Evolutionary conservation across 2,797 vertebrate species (phyloP).

Genomic region (Babyrousa celebensis): DNA sequence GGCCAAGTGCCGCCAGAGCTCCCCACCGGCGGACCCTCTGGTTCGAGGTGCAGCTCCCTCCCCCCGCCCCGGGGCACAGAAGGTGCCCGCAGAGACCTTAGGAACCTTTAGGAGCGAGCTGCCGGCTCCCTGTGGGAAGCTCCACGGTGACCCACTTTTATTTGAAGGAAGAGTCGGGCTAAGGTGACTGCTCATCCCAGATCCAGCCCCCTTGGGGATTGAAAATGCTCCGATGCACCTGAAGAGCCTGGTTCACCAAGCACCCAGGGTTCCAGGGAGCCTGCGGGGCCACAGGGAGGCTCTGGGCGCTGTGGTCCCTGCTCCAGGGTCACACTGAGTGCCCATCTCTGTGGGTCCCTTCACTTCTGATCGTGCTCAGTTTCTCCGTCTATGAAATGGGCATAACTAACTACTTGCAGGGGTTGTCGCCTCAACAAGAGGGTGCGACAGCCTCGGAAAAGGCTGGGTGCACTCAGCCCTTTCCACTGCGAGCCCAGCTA

Average conservation of each 20-base stretch:
- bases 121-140: neutral
- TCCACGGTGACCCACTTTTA: neutral
- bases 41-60: neutral
- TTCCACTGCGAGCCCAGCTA: rapidly evolving
- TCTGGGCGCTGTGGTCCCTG: neutral
- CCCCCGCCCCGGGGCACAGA: rapidly evolving
- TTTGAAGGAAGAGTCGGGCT: neutral
- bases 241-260: neutral
- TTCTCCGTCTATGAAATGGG: neutral
- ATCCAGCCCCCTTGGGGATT: neutral
- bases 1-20: too few relatives aligned
- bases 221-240: too few relatives aligned
- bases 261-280: neutral
- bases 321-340: neutral
- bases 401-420: too few relatives aligned
- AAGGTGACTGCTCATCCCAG: neutral
- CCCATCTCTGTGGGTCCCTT: neutral
- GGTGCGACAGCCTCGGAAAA: neutral
- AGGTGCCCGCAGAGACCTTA: neutral
- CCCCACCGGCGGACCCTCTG: rapidly evolving
- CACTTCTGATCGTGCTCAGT: rapidly evolving
- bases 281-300: rapidly evolving
- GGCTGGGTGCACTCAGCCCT: neutral
- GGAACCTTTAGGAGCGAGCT: too few relatives aligned
- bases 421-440: neutral